A percentile compares a stretch with the other conserved stretches of the same genome.
Evolutionary conservation across 2,797 vertebrate species (phyloP).

Genomic region (Hippocampus kuda): DNA sequence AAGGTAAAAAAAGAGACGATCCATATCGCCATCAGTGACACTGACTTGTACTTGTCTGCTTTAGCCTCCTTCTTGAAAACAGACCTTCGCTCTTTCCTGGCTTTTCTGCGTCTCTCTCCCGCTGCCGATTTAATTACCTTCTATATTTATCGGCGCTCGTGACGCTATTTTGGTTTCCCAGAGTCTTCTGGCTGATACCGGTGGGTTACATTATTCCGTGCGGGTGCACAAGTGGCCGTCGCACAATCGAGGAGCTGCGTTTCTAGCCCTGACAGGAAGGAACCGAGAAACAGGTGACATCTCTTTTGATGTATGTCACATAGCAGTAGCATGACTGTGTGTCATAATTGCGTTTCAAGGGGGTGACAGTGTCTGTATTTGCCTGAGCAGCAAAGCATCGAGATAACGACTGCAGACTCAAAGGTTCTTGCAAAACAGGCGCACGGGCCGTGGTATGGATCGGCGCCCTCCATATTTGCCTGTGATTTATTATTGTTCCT

Average conservation of each 20-base stretch:
- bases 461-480: slow-evolving; percentile 55
- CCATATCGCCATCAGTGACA: slow-evolving; percentile 28
- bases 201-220: slow-evolving; percentile 63
- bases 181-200: slow-evolving; percentile 67
- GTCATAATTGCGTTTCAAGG: slow-evolving; percentile 11
- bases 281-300: slow-evolving; percentile 15
- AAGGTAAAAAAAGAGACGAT: background rate
- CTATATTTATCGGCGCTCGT: slow-evolving; percentile 68
- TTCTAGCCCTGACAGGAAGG: slow-evolving; percentile 16
- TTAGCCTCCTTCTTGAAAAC: slow-evolving; percentile 26
- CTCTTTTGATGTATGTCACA: slow-evolving; percentile 5
- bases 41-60: background rate
- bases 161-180: slow-evolving; percentile 65
- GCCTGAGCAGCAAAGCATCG: slow-evolving; percentile 10
- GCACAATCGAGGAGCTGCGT: slow-evolving; percentile 10
- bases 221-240: slow-evolving; percentile 48
- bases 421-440: slow-evolving; percentile 7
- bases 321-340: background rate
- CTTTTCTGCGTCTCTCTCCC: slow-evolving; percentile 53
- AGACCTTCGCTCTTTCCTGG: slow-evolving; percentile 43
- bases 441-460: slow-evolving; percentile 42
- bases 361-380: slow-evolving; percentile 27
- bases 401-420: slow-evolving; percentile 19
- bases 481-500: slow-evolving; percentile 78
- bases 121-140: slow-evolving; percentile 68